Evolutionary conservation across 2,888 invertebrate genomes (phyloP).

Genomic region (Drosophila anomalipes): DNA sequence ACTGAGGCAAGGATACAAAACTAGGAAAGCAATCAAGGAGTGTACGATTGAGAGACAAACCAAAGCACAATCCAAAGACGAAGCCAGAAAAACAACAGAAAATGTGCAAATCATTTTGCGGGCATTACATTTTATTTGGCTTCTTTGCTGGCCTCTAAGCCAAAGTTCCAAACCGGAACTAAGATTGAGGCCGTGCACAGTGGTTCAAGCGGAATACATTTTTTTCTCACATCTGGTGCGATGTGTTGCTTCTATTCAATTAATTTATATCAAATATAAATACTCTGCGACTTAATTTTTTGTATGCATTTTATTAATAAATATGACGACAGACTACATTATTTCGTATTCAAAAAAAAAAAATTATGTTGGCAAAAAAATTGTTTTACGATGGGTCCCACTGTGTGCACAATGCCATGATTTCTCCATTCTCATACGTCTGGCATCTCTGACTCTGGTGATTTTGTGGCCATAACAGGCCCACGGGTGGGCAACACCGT

Average conservation of each 20-base stretch:
- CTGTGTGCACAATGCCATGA: slow-evolving; percentile 29
- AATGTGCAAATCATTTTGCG: slow-evolving; percentile 70
- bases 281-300: background rate
- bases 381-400: slow-evolving; percentile 14
- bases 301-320: slow-evolving; percentile 25
- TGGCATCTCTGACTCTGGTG: slow-evolving; percentile 30
- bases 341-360: slow-evolving; percentile 12
- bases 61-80: slow-evolving; percentile 44
- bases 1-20: slow-evolving; percentile 17
- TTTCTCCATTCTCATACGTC: slow-evolving; percentile 24
- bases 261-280: background rate
- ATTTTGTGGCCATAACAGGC: slow-evolving; percentile 42
- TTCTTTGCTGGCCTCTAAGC: slow-evolving; percentile 26
- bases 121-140: slow-evolving; percentile 64
- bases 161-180: slow-evolving; percentile 30
- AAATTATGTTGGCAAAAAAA: background rate
- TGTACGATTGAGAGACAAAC: slow-evolving; percentile 66
- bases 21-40: slow-evolving; percentile 70
- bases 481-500: slow-evolving; percentile 45
- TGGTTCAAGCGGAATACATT: background rate
- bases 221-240: background rate
- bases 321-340: slow-evolving; percentile 4
- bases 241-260: background rate
- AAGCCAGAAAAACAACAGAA: slow-evolving; percentile 29
- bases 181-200: slow-evolving; percentile 23